phyloP scores from a whole-genome alignment of 2,888 invertebrate species.

The Cenopis cana region DNA sequence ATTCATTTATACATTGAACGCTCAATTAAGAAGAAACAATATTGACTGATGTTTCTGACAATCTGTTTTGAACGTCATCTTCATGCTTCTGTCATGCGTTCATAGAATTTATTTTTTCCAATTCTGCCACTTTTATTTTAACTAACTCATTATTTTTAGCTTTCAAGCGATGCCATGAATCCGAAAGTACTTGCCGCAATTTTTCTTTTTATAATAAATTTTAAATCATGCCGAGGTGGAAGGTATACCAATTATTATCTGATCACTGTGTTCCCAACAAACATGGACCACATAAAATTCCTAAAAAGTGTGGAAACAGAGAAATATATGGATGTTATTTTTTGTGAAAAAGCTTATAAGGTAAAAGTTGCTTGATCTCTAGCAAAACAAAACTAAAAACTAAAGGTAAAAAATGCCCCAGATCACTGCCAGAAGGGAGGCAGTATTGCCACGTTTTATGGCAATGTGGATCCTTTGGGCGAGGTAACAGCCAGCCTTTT shows the following conservation, averaged over 20 bases:
- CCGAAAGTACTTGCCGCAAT: slow-evolving; percentile 53
- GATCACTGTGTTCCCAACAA: slow-evolving; percentile 55
- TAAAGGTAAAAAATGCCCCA: too few relatives aligned
- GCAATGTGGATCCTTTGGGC: too few relatives aligned
- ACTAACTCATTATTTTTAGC: too few relatives aligned
- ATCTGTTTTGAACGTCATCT: slow-evolving; percentile 1
- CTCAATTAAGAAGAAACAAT: slow-evolving; percentile 1
- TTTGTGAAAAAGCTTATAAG: slow-evolving; percentile 66
- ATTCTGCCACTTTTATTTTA: too few relatives aligned
- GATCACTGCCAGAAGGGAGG: too few relatives aligned
- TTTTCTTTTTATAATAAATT: slow-evolving; percentile 56
- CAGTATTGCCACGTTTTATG: too few relatives aligned
- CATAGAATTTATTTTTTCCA: not conserved
- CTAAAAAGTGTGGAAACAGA: slow-evolving; percentile 61
- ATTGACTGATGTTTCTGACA: slow-evolving; percentile 5
- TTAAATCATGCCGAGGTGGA: slow-evolving; percentile 54
- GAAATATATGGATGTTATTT: slow-evolving; percentile 65
- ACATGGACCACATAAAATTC: slow-evolving; percentile 64
- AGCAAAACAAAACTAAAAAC: too few relatives aligned
- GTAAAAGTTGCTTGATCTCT: too few relatives aligned
- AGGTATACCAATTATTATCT: slow-evolving; percentile 62
- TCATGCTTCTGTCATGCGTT: not conserved
- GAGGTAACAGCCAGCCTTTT: too few relatives aligned
- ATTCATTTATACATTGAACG: not conserved
- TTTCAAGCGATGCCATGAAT: slow-evolving; percentile 55